Base-by-base conservation (phyloP, 2,113 vertebrate genomes). In the Choloepus hoffmanni region DNA sequence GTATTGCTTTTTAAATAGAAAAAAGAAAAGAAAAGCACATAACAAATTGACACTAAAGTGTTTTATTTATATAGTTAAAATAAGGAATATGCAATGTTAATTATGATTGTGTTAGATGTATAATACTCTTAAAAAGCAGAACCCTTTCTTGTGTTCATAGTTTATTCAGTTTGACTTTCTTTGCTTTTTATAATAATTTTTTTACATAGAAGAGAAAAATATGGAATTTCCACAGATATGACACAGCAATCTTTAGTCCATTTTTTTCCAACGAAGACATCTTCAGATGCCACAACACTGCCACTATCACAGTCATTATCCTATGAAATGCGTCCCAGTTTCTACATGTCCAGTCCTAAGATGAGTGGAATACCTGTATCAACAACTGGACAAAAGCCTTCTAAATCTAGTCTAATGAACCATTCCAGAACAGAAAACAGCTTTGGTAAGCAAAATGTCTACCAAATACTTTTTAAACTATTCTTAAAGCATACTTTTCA, bases 201-300 rank as follows among this genome's bases (percentile, higher is more conserved):
- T 92, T 6, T 90, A 21, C n/a, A 45, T 85, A 97, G 97, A 84
- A 48, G 8, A 65, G 85, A 95, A 95, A 74, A 43, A 48, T 0
- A 0, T 72, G 73, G 2, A 1, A 0, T 0, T 15, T 0, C 21
- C 11, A 15, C 28, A 40, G 16, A 50, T n/a, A 1, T 3, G 11
- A 33, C 5, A 58, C 73, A 85, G 23, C 48, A 0, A 0, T 94
- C 97, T 72, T 85, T 15, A 7, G 88, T 85, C 4, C 90, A 70
- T 23, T 97, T 95, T 40, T 50, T 60, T 3, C 26, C 92, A 26
- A 14, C 0, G 1, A 10, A 0, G 1, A 1, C 0, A 23, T 11
- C 81, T 50, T 90, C 91, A 6, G 6, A 21, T 16, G 3, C 1
- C 33, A 60, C 30, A 1, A 5, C 9, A 6, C 5, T 43, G 40